Conservation (phyloP, 2,888 invertebrate species). For the Drosophila anomelani region DNA sequence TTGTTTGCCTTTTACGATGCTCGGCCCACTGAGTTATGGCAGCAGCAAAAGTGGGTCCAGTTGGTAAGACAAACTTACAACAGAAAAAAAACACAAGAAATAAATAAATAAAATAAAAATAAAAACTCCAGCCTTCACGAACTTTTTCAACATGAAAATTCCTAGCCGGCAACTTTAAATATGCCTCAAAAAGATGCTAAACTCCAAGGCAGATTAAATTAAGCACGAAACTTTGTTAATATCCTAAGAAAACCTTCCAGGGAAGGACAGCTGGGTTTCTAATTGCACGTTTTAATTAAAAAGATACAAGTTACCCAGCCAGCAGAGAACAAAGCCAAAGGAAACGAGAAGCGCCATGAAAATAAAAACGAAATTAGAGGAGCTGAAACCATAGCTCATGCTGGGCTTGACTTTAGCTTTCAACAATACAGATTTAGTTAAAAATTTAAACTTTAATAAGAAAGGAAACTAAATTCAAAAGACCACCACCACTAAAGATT, state of each 20-base stretch:
- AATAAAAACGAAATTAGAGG: conserved; percentile 23
- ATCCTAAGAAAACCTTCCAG: conserved; percentile 58
- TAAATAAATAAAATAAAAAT: not conserved
- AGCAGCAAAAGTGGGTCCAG: conserved; percentile 50
- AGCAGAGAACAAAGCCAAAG: conserved; percentile 3
- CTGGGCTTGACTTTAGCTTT: not conserved
- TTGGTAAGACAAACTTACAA: conserved; percentile 10
- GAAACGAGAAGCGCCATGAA: not conserved
- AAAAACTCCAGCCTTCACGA: not conserved
- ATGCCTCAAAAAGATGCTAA: conserved; percentile 17
- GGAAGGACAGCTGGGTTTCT: conserved; percentile 23
- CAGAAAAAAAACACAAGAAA: not conserved
- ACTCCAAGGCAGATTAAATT: conserved; percentile 69
- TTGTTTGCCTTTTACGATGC: conserved; percentile 56
- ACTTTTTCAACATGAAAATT: conserved; percentile 57
- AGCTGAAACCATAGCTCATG: conserved; percentile 1
- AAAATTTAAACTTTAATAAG: not conserved
- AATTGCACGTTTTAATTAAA: conserved; percentile 62
- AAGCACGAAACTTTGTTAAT: conserved; percentile 73
- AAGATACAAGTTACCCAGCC: conserved; percentile 53
- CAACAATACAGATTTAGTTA: not conserved
- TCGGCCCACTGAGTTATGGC: conserved; percentile 55
- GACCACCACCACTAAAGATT: not conserved
- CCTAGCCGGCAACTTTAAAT: conserved; percentile 42
- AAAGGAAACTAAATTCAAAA: not conserved